Base-by-base conservation (phyloP, 2,113 vertebrate genomes). In the Mesoclemmys tuberculata region DNA sequence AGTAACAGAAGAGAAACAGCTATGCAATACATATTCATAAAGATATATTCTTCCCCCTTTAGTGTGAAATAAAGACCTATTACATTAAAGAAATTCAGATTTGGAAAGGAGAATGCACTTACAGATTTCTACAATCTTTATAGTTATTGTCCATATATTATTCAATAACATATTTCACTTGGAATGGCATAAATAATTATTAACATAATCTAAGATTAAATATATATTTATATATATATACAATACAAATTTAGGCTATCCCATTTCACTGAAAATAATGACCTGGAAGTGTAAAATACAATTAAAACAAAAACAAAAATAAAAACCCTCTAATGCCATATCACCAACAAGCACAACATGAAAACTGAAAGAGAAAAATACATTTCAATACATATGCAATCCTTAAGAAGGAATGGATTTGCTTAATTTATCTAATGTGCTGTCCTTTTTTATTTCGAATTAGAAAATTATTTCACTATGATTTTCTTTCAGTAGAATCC, bases 41-140 rank as follows among this genome's bases (percentile, higher is more conserved):
- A 94, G 58, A 75, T 26, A 3, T 87, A 86, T 38, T 44, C 61
- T 82, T 89, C 88, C 94, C 89, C 11, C 88, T 68, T 95, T 11
- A 44, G 18, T 95, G 51, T 78, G 58, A 84, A 95, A 31, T 83
- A 77, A 80, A 51, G 75, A 83, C 90, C 95, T 94, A 93, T 90
- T 97, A 77, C 91, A 55, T 87, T 94, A 68, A 89, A 93, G 54
- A 31, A 93, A 91, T 91, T 90, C 88, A 95, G 16, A n/a, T 93
- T 97, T 94, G 96, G 92, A 93, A 38, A 75, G 84, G 82, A 92
- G 82, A 88, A 96, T 95, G 91, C 46, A 85, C 88, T 93, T 83
- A 93, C 84, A 94, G 79, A 85, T 91, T 90, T 96, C 88, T 95
- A 41, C 41, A 55, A 44, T 90, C 68, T 83, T 91, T 18, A 91